phyloP scores from a whole-genome alignment of 1,140 invertebrate genomes.

The Theocolax elegans region DNA sequence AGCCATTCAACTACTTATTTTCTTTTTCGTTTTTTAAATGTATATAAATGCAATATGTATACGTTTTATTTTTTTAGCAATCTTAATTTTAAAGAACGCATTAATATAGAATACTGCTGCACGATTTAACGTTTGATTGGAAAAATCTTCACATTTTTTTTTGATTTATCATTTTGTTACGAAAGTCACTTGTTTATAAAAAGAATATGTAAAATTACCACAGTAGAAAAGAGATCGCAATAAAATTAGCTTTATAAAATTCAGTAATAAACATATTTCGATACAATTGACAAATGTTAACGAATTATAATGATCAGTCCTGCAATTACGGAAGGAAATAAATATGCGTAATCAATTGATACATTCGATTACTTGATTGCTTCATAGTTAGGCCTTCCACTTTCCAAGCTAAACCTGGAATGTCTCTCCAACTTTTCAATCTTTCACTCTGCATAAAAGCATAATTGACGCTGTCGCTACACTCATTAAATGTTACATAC shows the following conservation, averaged over 20 bases:
- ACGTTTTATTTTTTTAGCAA: constrained; percentile 34
- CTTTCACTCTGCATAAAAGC: constrained; percentile 33
- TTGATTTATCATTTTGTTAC: too few relatives aligned
- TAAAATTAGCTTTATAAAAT: neutral
- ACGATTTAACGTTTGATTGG: constrained; percentile 14
- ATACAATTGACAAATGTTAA: neutral
- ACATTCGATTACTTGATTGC: constrained; percentile 25
- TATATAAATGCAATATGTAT: neutral
- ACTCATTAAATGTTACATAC: constrained; percentile 21
- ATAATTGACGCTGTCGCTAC: constrained; percentile 38
- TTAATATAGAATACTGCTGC: constrained; percentile 29
- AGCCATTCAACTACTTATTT: neutral
- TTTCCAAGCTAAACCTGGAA: constrained; percentile 35
- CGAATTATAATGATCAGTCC: neutral
- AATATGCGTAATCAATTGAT: constrained; percentile 9
- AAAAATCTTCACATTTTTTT: constrained; percentile 12
- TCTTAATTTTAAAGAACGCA: constrained; percentile 32
- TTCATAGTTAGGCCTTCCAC: constrained; percentile 36
- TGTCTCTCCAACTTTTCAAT: constrained; percentile 5
- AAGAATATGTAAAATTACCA: neutral
- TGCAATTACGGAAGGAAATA: neutral
- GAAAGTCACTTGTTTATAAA: too few relatives aligned
- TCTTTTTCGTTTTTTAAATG: neutral
- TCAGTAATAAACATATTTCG: neutral
- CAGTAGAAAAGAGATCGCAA: neutral